Conservation (phyloP, 2,113 vertebrate genomes). For the Periophthalmodon schlosseri region DNA sequence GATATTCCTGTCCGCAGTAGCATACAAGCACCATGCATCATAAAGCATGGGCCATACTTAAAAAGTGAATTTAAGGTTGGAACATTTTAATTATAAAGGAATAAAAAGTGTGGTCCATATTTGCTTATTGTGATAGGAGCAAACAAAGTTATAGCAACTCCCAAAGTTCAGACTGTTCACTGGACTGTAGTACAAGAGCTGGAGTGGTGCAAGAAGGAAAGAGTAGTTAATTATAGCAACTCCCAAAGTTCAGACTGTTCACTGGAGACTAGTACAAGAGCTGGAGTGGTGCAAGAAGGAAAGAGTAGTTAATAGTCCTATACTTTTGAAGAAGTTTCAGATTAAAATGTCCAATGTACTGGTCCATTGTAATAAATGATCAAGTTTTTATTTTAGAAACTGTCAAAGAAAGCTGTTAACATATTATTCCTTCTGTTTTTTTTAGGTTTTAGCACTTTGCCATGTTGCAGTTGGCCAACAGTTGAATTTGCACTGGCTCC, state of each 20-base stretch:
- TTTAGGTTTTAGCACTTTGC: conserved; percentile 91
- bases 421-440: conserved; percentile 3
- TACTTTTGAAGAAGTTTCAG: too few species aligned
- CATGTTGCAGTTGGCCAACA: conserved; percentile 94
- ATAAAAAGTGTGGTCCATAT: not conserved
- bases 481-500: conserved; percentile 96
- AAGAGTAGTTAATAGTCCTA: not conserved
- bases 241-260: too few species aligned
- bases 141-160: not conserved
- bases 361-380: not conserved
- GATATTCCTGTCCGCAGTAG: too few species aligned
- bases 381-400: not conserved
- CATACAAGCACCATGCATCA: too few species aligned
- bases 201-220: not conserved
- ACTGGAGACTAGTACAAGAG: too few species aligned
- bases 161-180: too few species aligned
- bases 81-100: not conserved
- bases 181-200: not conserved
- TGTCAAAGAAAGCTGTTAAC: conserved; percentile 3
- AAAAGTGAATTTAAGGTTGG: not conserved
- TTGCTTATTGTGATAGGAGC: not conserved
- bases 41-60: not conserved
- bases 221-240: not conserved
- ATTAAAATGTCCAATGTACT: too few species aligned
- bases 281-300: not conserved